Base-by-base conservation (phyloP, 1,140 invertebrate species). In the Doryteuthis pealeii region DNA sequence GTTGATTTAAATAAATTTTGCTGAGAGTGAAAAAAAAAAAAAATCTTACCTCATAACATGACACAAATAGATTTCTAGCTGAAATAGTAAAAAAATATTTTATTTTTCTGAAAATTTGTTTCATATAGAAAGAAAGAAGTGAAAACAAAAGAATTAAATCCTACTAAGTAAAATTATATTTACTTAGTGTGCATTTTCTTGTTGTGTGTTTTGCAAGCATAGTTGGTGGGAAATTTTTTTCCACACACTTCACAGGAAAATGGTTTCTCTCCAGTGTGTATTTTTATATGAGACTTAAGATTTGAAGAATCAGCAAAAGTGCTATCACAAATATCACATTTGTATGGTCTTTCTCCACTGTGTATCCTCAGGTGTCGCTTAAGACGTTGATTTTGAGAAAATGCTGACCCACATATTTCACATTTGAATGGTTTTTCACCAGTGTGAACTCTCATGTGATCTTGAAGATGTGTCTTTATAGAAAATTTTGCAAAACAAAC, bases 401-500 rank as follows among this genome's bases (percentile, higher is more conserved):
- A 77, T 3, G 0, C 12, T 40, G 69, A 74, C 1, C 66, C 73
- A 73, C 76, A 77, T 1, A 43, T 26, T 28, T 71, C 40, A 69
- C 76, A 77, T 30, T 54, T 40, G n/a, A 33, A 72, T 5, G 65
- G 40, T 14, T 71, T 71, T 43, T 54, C 49, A 10, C 35, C 72
- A 3, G 71, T 32, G 45, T 78, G 77, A 32, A 28, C 67, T 26
- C 45, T 31, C 15, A 45, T 22, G 31, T 82, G 80, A 85, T 95
- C 95, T 82, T 95, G 93, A n/a, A 96, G 88, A 86, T 95, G 94
- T 83, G 95, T 93, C 86, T 94, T 95, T 84, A 95, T 93, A 62
- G 94, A 88, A 85, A 96, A 96, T 85, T 94, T 93, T 85, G 95
- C 95, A 65, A 93, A 93, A 86, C 95, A 96, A 85, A 95, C 93